Percentiles rank a stretch among this genome's conserved stretches.
phyloP scores from a whole-genome alignment of 2,113 vertebrate genomes.

The Sardina pilchardus region DNA sequence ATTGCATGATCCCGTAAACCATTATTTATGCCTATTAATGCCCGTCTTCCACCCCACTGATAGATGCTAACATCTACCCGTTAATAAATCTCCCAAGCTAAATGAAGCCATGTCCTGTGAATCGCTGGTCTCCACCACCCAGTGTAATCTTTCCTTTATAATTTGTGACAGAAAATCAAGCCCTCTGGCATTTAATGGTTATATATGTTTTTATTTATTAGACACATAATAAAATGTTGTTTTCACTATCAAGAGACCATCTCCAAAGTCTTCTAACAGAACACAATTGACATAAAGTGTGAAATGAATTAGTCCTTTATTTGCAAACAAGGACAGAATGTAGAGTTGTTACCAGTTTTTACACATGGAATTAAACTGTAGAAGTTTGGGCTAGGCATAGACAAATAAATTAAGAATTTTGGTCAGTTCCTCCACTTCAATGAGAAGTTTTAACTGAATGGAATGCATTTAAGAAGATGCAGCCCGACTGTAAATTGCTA shows the following conservation, averaged over 20 bases:
- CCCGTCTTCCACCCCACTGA: neutral
- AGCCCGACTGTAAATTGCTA: neutral
- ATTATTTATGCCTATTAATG: neutral
- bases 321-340: slow-evolving; percentile 1
- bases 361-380: neutral
- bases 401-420: neutral
- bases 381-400: neutral
- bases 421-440: neutral
- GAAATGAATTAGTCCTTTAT: slow-evolving; percentile 3
- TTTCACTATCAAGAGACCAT: neutral
- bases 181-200: neutral
- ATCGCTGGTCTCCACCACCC: neutral
- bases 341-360: neutral
- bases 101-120: neutral
- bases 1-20: neutral
- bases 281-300: neutral
- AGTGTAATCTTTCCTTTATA: neutral
- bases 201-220: neutral
- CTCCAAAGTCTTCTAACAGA: neutral
- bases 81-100: neutral
- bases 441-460: neutral
- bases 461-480: neutral
- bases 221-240: neutral
- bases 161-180: neutral
- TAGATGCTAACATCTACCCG: neutral